These are phyloP conservation scores for Caracal caracal DNA, from an alignment of 2,113 vertebrate genomes.

Conservation along the genomic window DNA sequence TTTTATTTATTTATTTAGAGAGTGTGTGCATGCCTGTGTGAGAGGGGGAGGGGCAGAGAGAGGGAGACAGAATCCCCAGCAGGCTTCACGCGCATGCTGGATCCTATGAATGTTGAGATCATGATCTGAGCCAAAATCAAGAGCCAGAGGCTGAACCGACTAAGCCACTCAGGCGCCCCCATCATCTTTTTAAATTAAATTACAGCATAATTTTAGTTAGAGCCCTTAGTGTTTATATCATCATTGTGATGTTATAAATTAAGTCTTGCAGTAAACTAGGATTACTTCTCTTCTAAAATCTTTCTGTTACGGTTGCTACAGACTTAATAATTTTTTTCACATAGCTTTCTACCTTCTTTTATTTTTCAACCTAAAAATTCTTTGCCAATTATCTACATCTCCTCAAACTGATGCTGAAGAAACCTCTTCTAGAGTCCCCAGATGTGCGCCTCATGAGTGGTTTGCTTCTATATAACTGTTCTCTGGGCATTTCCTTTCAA, in stretches of 20 bases:
- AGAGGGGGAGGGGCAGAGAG: no score
- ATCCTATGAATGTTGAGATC: no score
- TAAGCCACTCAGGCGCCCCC: no score
- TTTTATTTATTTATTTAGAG: no score
- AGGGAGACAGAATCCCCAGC: no score
- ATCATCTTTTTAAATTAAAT: not conserved
- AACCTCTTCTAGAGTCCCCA: not conserved
- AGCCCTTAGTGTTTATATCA: not conserved
- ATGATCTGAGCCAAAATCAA: no score
- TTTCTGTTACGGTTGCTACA: not conserved
- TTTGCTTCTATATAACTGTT: not conserved
- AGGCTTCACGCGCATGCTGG: no score
- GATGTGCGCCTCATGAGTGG: accelerated
- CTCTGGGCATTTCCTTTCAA: not conserved
- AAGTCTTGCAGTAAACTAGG: not conserved
- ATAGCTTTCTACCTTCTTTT: not conserved
- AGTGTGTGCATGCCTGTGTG: no score
- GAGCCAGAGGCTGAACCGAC: no score
- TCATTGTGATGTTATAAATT: not conserved
- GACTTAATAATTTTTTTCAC: not conserved
- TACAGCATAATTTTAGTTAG: not conserved
- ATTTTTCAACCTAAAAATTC: not conserved
- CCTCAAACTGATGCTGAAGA: not conserved
- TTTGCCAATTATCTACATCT: not conserved
- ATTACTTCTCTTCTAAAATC: not conserved